These are phyloP conservation scores for Melanogrammus aeglefinus DNA, from an alignment of 2,797 vertebrate genomes.

Conservation along the genomic window DNA sequence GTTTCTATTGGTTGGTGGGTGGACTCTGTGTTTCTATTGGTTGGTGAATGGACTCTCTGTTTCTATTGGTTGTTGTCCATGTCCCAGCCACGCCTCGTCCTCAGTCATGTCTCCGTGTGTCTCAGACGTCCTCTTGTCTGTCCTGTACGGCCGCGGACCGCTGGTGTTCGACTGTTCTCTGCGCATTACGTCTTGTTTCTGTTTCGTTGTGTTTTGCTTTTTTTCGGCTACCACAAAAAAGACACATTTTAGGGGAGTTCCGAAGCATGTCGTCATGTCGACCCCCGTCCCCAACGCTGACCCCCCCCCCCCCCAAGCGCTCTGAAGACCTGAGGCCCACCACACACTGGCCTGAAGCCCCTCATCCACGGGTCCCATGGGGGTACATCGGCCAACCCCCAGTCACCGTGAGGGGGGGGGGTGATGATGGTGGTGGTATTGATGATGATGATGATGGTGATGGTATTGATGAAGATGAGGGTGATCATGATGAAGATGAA, in stretches of 20 bases:
- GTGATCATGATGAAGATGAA: no score
- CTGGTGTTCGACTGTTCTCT: not conserved
- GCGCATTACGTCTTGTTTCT: not conserved
- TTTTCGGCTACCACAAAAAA: not conserved
- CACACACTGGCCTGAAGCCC: not conserved
- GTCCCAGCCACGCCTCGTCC: not conserved
- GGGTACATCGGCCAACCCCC: slow-evolving; percentile 59
- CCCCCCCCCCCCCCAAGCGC: no score
- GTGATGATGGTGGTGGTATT: no score
- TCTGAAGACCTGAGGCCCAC: not conserved
- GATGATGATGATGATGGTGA: no score
- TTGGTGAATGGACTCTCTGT: no score
- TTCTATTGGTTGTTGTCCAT: not conserved
- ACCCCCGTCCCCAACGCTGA: no score
- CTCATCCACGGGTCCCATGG: no score
- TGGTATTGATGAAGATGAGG: no score
- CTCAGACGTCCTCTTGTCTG: not conserved
- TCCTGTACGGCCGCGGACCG: not conserved
- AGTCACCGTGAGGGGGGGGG: no score
- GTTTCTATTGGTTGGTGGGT: no score
- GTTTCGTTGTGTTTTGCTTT: not conserved
- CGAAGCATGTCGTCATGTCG: not conserved
- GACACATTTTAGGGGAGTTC: not conserved
- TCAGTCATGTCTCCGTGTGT: not conserved
- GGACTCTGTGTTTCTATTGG: no score